Percentiles rank a stretch among this genome's conserved stretches.
These are phyloP conservation scores for Paramuricea clavata DNA, from an alignment of 92 coral and sea anemone genomes.

Conservation along the genomic window DNA sequence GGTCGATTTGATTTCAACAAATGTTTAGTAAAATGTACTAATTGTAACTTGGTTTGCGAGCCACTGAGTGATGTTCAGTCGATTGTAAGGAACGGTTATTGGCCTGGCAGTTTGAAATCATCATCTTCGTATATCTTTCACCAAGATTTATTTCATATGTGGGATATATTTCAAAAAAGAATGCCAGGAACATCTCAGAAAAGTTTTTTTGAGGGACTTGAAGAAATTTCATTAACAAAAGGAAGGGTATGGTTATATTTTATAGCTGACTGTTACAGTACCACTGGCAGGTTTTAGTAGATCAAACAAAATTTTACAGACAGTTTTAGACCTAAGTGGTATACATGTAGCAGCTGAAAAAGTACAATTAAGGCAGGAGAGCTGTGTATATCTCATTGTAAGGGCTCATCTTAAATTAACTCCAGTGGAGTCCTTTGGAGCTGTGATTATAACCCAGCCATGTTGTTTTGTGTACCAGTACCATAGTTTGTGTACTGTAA, in stretches of 20 bases:
- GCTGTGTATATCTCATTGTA: too few species aligned
- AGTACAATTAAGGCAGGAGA: too few species aligned
- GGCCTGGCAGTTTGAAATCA: constrained; percentile 62
- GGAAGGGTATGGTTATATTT: constrained; percentile 47
- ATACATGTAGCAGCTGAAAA: too few species aligned
- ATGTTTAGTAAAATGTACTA: background rate
- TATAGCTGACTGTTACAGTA: too few species aligned
- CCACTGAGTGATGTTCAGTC: background rate
- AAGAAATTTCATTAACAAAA: constrained; percentile 55
- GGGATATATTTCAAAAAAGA: constrained; percentile 65
- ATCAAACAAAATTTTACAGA: too few species aligned
- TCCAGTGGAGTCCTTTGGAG: too few species aligned
- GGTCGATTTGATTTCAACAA: constrained; percentile 38
- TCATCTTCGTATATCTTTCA: constrained; percentile 39
- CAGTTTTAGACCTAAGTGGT: too few species aligned
- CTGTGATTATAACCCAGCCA: too few species aligned
- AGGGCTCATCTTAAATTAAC: too few species aligned
- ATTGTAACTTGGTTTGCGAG: constrained; percentile 19
- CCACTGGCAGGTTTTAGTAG: too few species aligned
- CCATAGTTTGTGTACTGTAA: too few species aligned
- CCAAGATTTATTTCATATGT: constrained; percentile 49
- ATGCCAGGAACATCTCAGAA: constrained; percentile 70
- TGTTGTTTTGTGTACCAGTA: too few species aligned
- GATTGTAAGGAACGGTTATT: constrained; percentile 23
- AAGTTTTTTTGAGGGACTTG: constrained; percentile 48